Conservation (phyloP, 2,113 vertebrate species). For the Microcebus tavaratra region DNA sequence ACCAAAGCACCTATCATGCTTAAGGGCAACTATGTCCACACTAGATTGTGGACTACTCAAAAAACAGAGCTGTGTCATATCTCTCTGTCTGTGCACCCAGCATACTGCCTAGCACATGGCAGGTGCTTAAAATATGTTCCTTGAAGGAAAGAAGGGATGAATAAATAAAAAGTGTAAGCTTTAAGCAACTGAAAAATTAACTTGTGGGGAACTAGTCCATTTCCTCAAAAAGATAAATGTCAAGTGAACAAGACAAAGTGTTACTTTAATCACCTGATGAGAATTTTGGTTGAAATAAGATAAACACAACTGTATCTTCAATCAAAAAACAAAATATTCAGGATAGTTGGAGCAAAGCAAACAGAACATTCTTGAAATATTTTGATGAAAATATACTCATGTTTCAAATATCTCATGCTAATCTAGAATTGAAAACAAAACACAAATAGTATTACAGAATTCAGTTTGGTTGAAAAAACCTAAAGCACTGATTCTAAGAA, state of each 20-base stretch:
- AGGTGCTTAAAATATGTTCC: conserved; percentile 5
- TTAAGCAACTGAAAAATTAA: conserved; percentile 49
- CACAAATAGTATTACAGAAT: neutral
- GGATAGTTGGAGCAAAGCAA: conserved; percentile 74
- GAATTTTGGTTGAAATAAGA: conserved; percentile 59
- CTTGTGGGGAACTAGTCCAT: conserved; percentile 18
- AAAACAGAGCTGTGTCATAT: neutral
- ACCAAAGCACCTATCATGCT: neutral
- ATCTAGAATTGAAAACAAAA: conserved; percentile 56
- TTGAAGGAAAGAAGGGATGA: neutral
- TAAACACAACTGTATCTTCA: conserved; percentile 75
- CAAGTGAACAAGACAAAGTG: neutral
- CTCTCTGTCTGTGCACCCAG: neutral
- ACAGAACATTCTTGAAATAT: conserved; percentile 78
- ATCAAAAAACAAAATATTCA: conserved; percentile 68
- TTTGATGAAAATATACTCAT: conserved; percentile 82
- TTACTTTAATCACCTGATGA: conserved; percentile 20
- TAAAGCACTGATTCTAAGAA: neutral
- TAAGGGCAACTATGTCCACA: neutral
- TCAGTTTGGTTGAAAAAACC: neutral
- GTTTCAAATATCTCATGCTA: conserved; percentile 64
- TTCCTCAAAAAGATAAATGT: neutral
- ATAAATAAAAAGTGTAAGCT: neutral
- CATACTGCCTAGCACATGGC: neutral
- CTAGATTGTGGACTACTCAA: neutral